Percentiles rank a stretch among this genome's conserved stretches.
Evolutionary conservation across 1,140 invertebrate species (phyloP).

Genomic region (Sitobion miscanthi): DNA sequence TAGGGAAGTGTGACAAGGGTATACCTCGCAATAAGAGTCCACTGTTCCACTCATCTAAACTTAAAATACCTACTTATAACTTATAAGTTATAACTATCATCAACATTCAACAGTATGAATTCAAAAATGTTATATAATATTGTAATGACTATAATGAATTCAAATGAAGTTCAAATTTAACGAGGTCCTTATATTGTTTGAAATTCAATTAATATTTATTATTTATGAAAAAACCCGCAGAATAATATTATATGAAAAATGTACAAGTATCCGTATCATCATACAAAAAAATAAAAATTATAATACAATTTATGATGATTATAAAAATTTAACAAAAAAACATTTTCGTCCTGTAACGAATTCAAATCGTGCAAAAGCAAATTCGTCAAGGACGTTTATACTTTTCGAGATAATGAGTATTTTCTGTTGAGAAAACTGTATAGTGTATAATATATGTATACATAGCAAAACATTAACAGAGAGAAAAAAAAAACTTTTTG

Average conservation of each 20-base stretch:
- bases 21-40: neutral
- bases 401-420: neutral
- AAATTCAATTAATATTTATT: too few relatives aligned
- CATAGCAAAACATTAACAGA: neutral
- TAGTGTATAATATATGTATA: too few relatives aligned
- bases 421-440: neutral
- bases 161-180: too few relatives aligned
- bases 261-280: too few relatives aligned
- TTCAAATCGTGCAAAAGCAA: neutral
- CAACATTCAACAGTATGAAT: neutral
- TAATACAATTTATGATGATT: too few relatives aligned
- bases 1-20: neutral
- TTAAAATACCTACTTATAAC: neutral
- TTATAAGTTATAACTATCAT: too few relatives aligned
- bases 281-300: too few relatives aligned
- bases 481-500: neutral
- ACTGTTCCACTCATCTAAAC: neutral
- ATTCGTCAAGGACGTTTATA: neutral
- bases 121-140: neutral
- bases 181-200: too few relatives aligned
- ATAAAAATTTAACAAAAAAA: too few relatives aligned
- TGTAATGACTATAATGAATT: neutral
- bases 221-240: too few relatives aligned
- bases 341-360: neutral
- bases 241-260: too few relatives aligned